Evolutionary conservation across 1,140 invertebrate genomes (phyloP).

Genomic region (Pararge aegeria): DNA sequence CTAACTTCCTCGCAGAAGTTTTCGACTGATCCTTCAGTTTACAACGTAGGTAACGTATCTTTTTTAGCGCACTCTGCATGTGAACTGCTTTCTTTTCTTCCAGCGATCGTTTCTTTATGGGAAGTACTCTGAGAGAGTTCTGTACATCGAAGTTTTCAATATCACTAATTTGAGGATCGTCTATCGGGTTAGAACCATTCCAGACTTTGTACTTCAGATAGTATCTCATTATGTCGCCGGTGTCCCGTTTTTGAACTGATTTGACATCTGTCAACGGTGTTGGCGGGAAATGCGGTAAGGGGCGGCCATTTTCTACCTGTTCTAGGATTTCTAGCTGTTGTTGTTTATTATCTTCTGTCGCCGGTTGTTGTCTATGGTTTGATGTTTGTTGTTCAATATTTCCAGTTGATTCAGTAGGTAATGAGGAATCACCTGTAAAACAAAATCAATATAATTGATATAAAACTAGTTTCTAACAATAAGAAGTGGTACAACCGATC

Average conservation of each 20-base stretch:
- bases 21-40: neutral
- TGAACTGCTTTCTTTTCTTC: neutral
- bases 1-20: neutral
- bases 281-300: slow-evolving; percentile 15
- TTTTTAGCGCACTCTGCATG: neutral
- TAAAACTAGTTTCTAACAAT: too few relatives aligned
- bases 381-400: neutral
- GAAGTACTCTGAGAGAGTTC: slow-evolving; percentile 31
- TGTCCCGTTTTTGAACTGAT: slow-evolving; percentile 11
- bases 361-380: too few relatives aligned
- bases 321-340: slow-evolving; percentile 33
- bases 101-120: slow-evolving; percentile 4
- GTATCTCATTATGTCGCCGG: slow-evolving; percentile 44
- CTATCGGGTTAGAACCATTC: slow-evolving; percentile 18
- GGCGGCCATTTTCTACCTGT: slow-evolving; percentile 29
- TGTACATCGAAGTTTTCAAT: slow-evolving; percentile 36
- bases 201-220: slow-evolving; percentile 59
- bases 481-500: too few relatives aligned
- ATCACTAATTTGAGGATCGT: slow-evolving; percentile 9
- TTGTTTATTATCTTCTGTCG: slow-evolving; percentile 1
- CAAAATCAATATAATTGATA: slow-evolving; percentile 4
- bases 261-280: slow-evolving; percentile 21
- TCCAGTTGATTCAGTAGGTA: slow-evolving; percentile 10
- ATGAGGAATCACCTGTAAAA: slow-evolving; percentile 4
- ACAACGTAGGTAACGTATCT: neutral